These are phyloP conservation scores for Atopsyche davidsoni DNA, from an alignment of 1,140 invertebrate species.

Conservation along the genomic window DNA sequence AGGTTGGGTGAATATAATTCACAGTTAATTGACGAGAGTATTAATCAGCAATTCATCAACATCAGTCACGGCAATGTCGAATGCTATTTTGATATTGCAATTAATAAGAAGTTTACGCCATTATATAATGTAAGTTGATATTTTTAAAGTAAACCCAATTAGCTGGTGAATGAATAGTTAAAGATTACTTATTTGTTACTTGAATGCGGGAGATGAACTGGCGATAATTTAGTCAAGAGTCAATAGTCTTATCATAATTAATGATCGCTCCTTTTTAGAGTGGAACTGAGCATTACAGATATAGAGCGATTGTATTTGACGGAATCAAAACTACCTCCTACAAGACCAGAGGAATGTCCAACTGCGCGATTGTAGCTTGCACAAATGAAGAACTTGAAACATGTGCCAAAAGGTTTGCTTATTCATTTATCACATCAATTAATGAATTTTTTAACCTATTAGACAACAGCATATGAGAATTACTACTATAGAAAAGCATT, in stretches of 20 bases:
- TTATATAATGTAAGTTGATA: no score
- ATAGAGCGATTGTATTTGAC: slow-evolving; percentile 23
- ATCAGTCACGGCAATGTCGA: slow-evolving; percentile 9
- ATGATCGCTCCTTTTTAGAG: no score
- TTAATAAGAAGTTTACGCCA: slow-evolving; percentile 15
- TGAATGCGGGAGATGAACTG: no score
- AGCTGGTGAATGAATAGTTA: no score
- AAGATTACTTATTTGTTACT: no score
- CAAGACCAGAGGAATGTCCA: slow-evolving; percentile 18
- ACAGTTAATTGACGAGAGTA: slow-evolving; percentile 2
- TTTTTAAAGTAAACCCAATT: no score
- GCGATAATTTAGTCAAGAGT: no score
- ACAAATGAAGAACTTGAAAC: slow-evolving; percentile 14
- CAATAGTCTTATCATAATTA: no score
- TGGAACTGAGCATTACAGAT: slow-evolving; percentile 13
- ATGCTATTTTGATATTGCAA: slow-evolving; percentile 15
- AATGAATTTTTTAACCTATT: not conserved
- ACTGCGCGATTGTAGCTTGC: slow-evolving; percentile 24
- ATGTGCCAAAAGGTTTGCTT: slow-evolving; percentile 25
- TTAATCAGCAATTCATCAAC: slow-evolving; percentile 6
- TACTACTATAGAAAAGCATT: no score
- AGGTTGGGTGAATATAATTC: slow-evolving; percentile 12
- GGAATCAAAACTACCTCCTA: slow-evolving; percentile 15
- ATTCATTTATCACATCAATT: no score
- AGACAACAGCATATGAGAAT: not conserved